These are phyloP conservation scores for Amblyopsis hoosieri DNA, from an alignment of 2,797 vertebrate species.

Conservation along the genomic window DNA sequence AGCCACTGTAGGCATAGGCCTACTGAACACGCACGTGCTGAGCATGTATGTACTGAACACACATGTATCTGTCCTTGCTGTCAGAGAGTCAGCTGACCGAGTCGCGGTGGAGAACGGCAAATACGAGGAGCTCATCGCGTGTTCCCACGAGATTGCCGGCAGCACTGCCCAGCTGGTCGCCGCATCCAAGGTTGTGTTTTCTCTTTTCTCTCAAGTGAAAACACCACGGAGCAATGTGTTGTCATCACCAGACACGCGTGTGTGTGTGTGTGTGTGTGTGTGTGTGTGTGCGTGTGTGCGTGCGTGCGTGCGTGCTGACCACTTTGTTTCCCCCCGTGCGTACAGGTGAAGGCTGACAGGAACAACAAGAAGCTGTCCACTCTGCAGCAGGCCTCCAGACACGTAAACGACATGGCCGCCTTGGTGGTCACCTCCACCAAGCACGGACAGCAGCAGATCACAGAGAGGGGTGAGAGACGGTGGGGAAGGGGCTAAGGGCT, in stretches of 20 bases:
- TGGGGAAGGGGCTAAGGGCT: neutral
- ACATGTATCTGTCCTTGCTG: neutral
- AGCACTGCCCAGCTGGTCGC: constrained; percentile 97
- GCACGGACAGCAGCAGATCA: constrained; percentile 85
- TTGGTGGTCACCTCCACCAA: constrained; percentile 91
- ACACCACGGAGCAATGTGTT: too few species aligned
- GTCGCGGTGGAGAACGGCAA: constrained; percentile 88
- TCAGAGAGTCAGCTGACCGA: constrained; percentile 91
- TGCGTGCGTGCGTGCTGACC: neutral
- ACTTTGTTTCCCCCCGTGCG: neutral
- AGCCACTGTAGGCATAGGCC: neutral
- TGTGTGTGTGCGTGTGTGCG: neutral
- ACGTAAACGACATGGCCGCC: constrained; percentile 91
- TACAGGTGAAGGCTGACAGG: constrained; percentile 93
- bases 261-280: too few species aligned
- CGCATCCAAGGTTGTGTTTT: constrained; percentile 85
- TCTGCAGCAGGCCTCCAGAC: constrained; percentile 88
- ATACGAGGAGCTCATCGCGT: constrained; percentile 95
- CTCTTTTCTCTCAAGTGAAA: too few species aligned
- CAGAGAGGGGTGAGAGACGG: constrained; percentile 80
- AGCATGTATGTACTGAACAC: neutral
- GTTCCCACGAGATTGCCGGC: constrained; percentile 92
- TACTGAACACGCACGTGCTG: neutral
- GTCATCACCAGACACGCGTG: too few species aligned
- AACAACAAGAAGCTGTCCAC: constrained; percentile 85